Base-by-base conservation (phyloP, 1,140 invertebrate genomes). In the Octopus bimaculoides region DNA sequence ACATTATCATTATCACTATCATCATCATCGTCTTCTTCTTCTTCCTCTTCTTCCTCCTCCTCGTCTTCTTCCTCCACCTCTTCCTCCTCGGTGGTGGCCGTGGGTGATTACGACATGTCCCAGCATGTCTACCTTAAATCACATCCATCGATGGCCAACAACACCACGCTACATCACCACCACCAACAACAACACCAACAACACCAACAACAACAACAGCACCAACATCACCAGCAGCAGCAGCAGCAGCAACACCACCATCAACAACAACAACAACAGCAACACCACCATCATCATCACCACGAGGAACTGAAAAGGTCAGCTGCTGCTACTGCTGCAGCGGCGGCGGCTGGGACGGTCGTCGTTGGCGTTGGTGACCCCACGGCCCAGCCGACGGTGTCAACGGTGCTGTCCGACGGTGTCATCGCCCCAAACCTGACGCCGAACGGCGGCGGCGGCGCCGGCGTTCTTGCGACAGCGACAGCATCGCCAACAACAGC, bases 351-450 rank as follows among this genome's bases (percentile, higher is more conserved):
- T 6, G 14, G 6, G 7, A 5, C 66, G 8, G 66, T 71, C 53
- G n/a, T 17, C 61, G 26, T 41, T 55, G n/a, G 20, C 73, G 5
- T n/a, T 78, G 54, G 80, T 79, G 8, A 52, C 80, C 4, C 26
- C 26, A 41, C 26, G 26, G 26, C 26, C 26, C 26, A 41, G 26
- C 26, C 26, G 26, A 41, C 56, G n/a, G n/a, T 52, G 26, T 41
- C 56, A n/a, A 52, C 73, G 5, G 52, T 78, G 54, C 81, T 79
- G 8, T 56, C 80, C 7, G 81, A 84, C 52, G 26, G 75, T 41
- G 77, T 77, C 12, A 54, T 5, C 66, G 14, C 14, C 6, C 8
- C 26, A 41, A 41, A 41, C 26, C 26, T 41, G 26, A 41, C 26
- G 26, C 26, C 26, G 26, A 41, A 41, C 26, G 26, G 26, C 26